A percentile compares a stretch with the other conserved stretches of the same genome.
Conservation (phyloP, 1,140 invertebrate species). For the Drosophila lowei region DNA sequence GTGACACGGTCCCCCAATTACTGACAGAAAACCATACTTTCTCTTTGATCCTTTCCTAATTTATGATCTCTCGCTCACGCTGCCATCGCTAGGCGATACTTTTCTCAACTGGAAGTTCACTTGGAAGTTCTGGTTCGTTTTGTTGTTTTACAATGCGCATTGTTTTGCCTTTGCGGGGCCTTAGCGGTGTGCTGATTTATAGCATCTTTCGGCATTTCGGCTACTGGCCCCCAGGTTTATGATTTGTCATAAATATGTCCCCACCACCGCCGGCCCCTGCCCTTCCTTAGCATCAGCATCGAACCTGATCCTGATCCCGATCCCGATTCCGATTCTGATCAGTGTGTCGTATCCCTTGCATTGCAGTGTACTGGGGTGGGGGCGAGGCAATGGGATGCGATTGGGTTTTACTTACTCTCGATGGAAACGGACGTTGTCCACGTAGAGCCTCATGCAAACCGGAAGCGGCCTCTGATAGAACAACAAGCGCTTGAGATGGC, state of each 20-base stretch:
- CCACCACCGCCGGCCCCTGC: conserved; percentile 12
- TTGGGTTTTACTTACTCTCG: conserved; percentile 73
- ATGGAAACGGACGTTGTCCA: conserved; percentile 88
- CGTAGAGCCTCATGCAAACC: conserved; percentile 89
- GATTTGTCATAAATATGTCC: conserved; percentile 81
- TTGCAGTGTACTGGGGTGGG: background rate
- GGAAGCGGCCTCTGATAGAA: conserved; percentile 90
- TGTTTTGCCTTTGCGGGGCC: conserved; percentile 38
- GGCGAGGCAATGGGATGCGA: conserved; percentile 8
- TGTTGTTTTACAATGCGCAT: conserved; percentile 75
- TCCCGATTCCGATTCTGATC: conserved; percentile 19
- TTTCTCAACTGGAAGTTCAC: conserved; percentile 35
- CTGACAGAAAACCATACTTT: background rate
- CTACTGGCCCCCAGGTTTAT: conserved; percentile 65
- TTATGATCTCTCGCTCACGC: conserved; percentile 22
- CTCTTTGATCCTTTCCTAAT: background rate
- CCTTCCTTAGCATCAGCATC: background rate
- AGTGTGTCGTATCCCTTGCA: conserved; percentile 7
- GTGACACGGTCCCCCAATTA: conserved; percentile 5
- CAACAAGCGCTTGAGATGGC: conserved; percentile 91
- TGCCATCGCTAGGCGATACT: conserved; percentile 30
- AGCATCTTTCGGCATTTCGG: conserved; percentile 59
- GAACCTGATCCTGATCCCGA: conserved; percentile 3
- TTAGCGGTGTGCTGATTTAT: conserved; percentile 73
- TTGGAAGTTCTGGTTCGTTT: conserved; percentile 46